Evolutionary conservation across 2,888 invertebrate species (phyloP), one percentile per base, ranked within the genome.

Genomic region (Notocelia uddmanniana): DNA sequence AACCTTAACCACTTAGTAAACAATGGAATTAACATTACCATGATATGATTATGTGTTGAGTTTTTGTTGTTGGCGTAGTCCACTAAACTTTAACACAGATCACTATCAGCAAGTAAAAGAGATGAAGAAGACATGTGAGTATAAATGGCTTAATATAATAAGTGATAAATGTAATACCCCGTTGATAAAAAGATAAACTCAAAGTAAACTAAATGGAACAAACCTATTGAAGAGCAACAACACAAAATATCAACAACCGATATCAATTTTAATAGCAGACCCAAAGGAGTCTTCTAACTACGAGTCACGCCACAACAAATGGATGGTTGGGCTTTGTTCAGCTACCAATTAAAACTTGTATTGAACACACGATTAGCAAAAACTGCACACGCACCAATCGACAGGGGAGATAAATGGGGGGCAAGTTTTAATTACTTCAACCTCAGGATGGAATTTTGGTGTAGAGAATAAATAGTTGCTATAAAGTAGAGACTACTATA

Each of bases 401-500:
- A 84, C 82, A 82, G 74, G 73, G 76, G 79, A 85, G 86, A 89
- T 86, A 85, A 87, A 89, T 85, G 83, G 81, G 79, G 59, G 74
- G 78, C 76, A 88, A 90, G 82, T 90, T 90, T 90, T 88, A 90
- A 90, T 90, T 89, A 86, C 85, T 89, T 88, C 82, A 74, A 66
- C 68, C 72, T 41, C 72, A 54, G 66, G 62, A 48, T 60, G 50
- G 31, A 34, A 55, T 58, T 64, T 60, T 54, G 54, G 52, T n/a
- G 31, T 19, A 37, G 60, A 21, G 6, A 23, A 45, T 5, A 31
- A 45, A 58, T 11, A 58, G 55, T n/a, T 9, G 64, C 64, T 50
- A 15, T 13, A 6, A 5, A 10, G 23, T n/a, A 19, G 11, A 11
- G n/a, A n/a, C n/a, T n/a, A n/a, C n/a, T n/a, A n/a, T n/a, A n/a